A percentile compares a stretch with the other conserved stretches of the same genome.
phyloP scores from a whole-genome alignment of 2,797 vertebrate species.

The Eulemur mongoz region DNA sequence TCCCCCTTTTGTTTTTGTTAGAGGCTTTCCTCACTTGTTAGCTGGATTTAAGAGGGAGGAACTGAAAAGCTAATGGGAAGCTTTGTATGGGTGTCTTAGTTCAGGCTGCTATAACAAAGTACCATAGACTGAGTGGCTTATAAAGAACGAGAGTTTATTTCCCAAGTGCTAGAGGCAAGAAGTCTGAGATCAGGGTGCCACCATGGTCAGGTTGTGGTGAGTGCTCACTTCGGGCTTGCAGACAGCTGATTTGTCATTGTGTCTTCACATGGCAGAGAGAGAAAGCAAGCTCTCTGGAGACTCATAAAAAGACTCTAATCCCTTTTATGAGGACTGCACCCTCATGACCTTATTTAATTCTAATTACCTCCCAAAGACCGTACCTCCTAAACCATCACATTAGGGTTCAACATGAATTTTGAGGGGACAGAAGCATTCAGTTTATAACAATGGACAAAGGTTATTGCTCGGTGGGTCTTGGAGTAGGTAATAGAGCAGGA shows the following conservation, averaged over 20 bases:
- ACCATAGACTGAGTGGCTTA: neutral
- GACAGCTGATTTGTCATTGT: neutral
- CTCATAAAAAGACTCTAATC: neutral
- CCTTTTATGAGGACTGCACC: neutral
- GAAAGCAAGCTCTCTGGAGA: neutral
- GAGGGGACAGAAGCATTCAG: neutral
- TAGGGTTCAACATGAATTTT: neutral
- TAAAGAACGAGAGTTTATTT: neutral
- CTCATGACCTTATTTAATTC: neutral
- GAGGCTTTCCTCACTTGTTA: neutral
- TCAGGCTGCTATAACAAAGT: neutral
- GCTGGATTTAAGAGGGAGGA: neutral
- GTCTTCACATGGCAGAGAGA: neutral
- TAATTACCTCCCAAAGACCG: neutral
- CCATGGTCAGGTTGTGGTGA: neutral
- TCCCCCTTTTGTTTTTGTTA: neutral
- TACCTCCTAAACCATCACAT: neutral
- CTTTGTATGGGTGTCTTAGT: neutral
- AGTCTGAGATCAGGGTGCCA: neutral
- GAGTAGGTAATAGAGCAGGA: neutral
- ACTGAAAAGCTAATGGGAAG: neutral
- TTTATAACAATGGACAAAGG: neutral
- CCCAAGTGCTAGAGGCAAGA: neutral
- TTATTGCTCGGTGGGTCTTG: neutral
- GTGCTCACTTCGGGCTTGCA: neutral